Evolutionary conservation across 2,113 vertebrate species (phyloP), one percentile per base, ranked within the genome.

Genomic region (Microtus ochrogaster): DNA sequence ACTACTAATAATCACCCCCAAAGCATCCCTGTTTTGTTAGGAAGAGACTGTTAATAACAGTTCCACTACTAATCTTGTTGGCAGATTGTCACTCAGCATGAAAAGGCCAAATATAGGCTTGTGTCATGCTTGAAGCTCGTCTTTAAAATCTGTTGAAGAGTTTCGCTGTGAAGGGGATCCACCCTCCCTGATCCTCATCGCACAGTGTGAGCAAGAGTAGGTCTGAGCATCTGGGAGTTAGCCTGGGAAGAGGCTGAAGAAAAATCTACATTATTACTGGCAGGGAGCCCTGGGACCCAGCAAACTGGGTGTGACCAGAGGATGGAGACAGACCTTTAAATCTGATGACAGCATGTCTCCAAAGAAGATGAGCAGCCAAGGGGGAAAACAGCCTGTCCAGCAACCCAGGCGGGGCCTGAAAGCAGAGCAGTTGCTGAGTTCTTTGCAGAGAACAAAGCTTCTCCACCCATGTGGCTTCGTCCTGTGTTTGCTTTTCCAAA

Each of bases 311-410:
- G 90, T 95, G 85, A 96, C 90, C 92, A 52, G 84, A 94, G 66
- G 85, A 89, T 63, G 39, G 92, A 92, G 88, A 91, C 84, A 33
- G 90, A 89, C 85, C 88, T 97, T 91, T 84, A 76, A 81, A 91
- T 61, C 7, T 2, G 8, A 96, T 95, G 97, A 92, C 93, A 84
- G 28, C 83, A 85, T 33, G 76, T 96, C 92, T 97, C 93, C 91
- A 94, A 63, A 88, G 65, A 85, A n/a, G 66, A 66, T 11, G 39
- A 52, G 11, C 11, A 52, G 93, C 77, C 95, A 79, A 87, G 30
- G 74, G 94, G 47, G 52, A 82, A 70, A 86, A 68, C 49, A 89
- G 70, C n/a, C 61, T 0, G 0, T 39, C 90, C 49, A 72, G 66
- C 11, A 91, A 70, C 61, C 39, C n/a, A 66, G 61, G 84, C 94